phyloP scores from a whole-genome alignment of 1,140 invertebrate species.

The Spodoptera litura region DNA sequence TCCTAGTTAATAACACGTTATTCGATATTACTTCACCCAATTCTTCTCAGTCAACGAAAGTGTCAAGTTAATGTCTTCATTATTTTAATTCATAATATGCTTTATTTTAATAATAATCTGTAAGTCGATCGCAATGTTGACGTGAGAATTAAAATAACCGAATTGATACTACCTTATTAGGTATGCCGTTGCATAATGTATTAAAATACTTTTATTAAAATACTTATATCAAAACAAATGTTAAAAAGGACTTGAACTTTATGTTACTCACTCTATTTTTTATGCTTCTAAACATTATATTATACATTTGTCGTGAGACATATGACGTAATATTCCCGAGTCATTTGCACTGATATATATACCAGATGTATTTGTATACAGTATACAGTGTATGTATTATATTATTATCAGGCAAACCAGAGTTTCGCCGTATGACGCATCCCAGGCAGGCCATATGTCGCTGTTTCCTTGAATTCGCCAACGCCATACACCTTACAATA shows the following conservation, averaged over 20 bases:
- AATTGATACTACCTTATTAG: neutral
- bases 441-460: slow-evolving; percentile 72
- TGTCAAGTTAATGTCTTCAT: neutral
- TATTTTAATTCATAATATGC: neutral
- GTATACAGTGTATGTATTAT: slow-evolving; percentile 13
- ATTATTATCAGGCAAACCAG: slow-evolving; percentile 35
- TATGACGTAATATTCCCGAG: slow-evolving; percentile 24
- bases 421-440: slow-evolving; percentile 65
- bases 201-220: too few species aligned
- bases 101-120: neutral
- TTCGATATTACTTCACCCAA: neutral
- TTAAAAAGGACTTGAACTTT: too few species aligned
- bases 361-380: slow-evolving; percentile 1
- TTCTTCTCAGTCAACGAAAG: neutral
- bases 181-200: neutral
- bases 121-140: neutral
- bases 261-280: too few species aligned
- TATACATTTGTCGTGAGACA: neutral
- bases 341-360: neutral
- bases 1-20: neutral
- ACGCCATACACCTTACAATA: slow-evolving; percentile 52
- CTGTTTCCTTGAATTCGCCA: slow-evolving; percentile 77
- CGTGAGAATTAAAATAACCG: neutral
- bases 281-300: neutral
- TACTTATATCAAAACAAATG: too few species aligned